Conservation (phyloP, 1,140 invertebrate species). For the Bactericera cockerelli region DNA sequence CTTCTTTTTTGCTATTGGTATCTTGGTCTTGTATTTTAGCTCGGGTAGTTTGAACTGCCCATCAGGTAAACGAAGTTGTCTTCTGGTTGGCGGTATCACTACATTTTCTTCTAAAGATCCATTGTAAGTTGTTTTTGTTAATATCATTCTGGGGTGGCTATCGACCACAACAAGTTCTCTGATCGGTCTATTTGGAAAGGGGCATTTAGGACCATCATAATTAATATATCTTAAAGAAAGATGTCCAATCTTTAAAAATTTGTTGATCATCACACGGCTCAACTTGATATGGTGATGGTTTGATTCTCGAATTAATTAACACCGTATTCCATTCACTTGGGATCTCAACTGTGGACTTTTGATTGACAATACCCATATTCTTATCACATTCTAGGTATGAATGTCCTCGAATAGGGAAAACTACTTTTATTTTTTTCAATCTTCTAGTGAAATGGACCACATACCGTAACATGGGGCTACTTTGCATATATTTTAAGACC, state of each 20-base stretch:
- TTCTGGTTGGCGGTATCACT: background rate
- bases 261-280: constrained; percentile 11
- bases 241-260: constrained; percentile 13
- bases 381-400: constrained; percentile 20
- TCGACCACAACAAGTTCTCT: background rate
- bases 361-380: constrained; percentile 17
- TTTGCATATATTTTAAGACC: too few relatives aligned
- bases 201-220: background rate
- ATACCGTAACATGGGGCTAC: too few relatives aligned
- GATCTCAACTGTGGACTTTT: constrained; percentile 14
- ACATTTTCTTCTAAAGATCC: background rate
- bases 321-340: constrained; percentile 16
- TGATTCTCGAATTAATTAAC: constrained; percentile 12
- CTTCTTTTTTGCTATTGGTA: too few relatives aligned
- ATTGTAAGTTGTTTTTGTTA: background rate
- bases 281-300: constrained; percentile 19
- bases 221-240: background rate
- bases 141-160: background rate
- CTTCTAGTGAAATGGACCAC: too few relatives aligned
- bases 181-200: background rate
- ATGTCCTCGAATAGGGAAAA: constrained; percentile 20
- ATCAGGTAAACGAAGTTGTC: background rate
- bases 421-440: constrained; percentile 16
- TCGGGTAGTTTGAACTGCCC: too few relatives aligned
- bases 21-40: too few relatives aligned